Base-by-base conservation (phyloP, 1,140 invertebrate genomes). In the Zelostemma sp. region DNA sequence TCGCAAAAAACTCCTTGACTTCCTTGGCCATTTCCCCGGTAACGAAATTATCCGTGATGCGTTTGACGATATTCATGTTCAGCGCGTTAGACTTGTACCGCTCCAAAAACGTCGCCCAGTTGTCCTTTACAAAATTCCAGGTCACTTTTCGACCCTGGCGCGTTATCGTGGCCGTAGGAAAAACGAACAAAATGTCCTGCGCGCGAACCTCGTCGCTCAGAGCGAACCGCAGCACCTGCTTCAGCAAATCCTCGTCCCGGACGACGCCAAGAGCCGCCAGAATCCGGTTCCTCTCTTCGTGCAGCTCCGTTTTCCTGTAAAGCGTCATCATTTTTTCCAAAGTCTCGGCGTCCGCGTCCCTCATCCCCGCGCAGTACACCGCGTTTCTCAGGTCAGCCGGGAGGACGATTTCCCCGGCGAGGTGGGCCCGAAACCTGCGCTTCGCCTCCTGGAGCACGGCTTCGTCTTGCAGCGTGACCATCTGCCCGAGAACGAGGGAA, bases 211-310 rank as follows among this genome's bases (percentile, higher is more conserved):
- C 93, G 69, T 94, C 92, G 90, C 94, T 95, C 82, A 98, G 89
- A 2, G 95, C 90, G 84, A 98, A 97, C 25, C 97, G 88, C 0
- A 98, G 85, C 12, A 96, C 93, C 74, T 91, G 89, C 5, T 88
- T 86, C 35, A 97, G 86, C 16, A 96, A 82, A 18, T 86, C 85
- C 1, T 89, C 85, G 78, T 96, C 90, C 41, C 88, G 88, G 12
- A 93, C 89, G 31, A 91, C 89, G 17, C 95, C 95, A 15, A 98
- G 87, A 0, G 93, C 89, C 40, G 93, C 85, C 17, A 93, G 89
- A 67, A 98, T 94, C 73, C 96, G 88, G 75, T 96, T 92, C 80
- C 97, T 97, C 79, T 99, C 96, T 84, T 99, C 97, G 61, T 95
- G 93, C 50, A 97, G 87, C 82, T 97, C 95, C 6, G 92, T 89